These are phyloP conservation scores for Pegoplata infirma DNA, from an alignment of 2,888 invertebrate species.

Conservation along the genomic window DNA sequence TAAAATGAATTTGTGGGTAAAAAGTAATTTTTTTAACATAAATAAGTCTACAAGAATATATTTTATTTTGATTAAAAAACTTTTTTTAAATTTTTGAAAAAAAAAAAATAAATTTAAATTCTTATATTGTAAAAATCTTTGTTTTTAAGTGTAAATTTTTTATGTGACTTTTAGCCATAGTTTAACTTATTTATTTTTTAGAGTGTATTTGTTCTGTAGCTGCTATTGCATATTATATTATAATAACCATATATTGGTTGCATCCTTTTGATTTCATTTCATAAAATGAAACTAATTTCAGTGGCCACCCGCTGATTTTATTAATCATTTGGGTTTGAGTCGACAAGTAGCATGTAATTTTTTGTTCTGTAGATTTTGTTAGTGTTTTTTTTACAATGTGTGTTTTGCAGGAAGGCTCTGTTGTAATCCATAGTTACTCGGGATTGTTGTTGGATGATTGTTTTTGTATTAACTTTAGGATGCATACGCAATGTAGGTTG, in stretches of 20 bases:
- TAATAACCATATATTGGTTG: conserved; percentile 49
- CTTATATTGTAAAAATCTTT: no score
- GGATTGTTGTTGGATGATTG: background rate
- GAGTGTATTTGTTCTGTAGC: background rate
- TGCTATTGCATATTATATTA: no score
- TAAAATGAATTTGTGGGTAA: no score
- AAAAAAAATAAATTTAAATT: no score
- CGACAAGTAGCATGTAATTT: conserved; percentile 21
- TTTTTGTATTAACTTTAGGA: no score
- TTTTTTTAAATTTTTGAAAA: no score
- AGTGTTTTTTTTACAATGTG: conserved; percentile 2
- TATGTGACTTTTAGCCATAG: no score
- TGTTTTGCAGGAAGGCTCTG: conserved; percentile 13
- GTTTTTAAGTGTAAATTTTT: no score
- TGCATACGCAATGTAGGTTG: conserved; percentile 38
- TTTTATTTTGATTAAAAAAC: no score
- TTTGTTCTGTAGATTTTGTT: conserved; percentile 2
- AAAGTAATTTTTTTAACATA: no score
- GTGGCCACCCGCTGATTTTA: conserved; percentile 65
- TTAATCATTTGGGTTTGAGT: conserved; percentile 62
- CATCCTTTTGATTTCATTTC: conserved; percentile 55
- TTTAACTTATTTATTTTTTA: no score
- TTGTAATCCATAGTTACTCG: conserved; percentile 10
- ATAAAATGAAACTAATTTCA: conserved; percentile 61
- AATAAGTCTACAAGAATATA: no score